Base-by-base conservation (phyloP, 2,797 vertebrate genomes). In the Mycteria americana region DNA sequence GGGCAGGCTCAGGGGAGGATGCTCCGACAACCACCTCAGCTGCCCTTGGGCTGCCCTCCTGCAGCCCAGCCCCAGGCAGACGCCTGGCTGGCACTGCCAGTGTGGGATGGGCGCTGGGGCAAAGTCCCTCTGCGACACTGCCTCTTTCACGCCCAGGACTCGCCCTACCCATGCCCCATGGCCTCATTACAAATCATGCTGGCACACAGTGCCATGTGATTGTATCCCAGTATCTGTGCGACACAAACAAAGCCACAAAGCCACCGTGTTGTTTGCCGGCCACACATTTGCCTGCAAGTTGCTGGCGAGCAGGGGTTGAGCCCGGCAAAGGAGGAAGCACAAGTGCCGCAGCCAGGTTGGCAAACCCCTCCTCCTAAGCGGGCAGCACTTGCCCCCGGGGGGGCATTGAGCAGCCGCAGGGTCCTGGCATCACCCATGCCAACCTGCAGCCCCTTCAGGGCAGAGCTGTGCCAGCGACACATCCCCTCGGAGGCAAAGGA, bases 171-270 rank as follows among this genome's bases (percentile, higher is more conserved):
- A 0, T 65, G 46, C 14, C 18, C 21, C 16, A 23, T 6, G 14
- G 23, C 8, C 25, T 68, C 21, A 41, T n/a, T 53, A 43, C 9
- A 74, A 69, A 46, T 24, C 3, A 1, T 25, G 35, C 13, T 0
- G 2, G 13, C 11, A 53, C 41, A 9, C 0, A 0, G 18, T 9
- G 30, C 14, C 2, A 1, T 5, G 11, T 31, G 46, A 54, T 7
- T 35, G 30, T 59, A 72, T 19, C 23, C 50, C 3, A 2, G 4
- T 59, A 9, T 54, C 53, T 73, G 4, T 0, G 1, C 4, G 30
- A 72, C 37, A 19, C 0, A 2, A 68, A n/a, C n/a, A 27, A 59
- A 8, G 31, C 31, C 62, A 51, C 48, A 70, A 59, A 75, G 57
- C 39, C 9, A 6, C 3, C 2, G 5, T 2, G 0, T 23, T 51